Evolutionary conservation across 2,888 invertebrate genomes (phyloP).

Genomic region (Tiliacea aurago): DNA sequence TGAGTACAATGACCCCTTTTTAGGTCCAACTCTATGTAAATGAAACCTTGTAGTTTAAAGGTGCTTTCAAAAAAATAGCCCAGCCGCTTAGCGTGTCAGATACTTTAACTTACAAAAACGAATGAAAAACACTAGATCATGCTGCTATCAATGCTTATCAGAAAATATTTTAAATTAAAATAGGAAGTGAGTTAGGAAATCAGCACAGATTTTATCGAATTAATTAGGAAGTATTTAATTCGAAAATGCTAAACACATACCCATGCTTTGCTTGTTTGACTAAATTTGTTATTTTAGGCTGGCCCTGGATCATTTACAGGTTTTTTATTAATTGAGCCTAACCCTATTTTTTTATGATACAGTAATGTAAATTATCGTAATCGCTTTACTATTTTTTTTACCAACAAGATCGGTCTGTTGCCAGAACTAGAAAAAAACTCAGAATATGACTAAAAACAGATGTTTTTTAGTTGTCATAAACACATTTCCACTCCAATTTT

Average conservation of each 20-base stretch:
- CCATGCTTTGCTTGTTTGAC: conserved; percentile 33
- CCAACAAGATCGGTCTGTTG: too few relatives aligned
- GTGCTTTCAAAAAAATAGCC: neutral
- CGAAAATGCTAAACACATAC: conserved; percentile 1
- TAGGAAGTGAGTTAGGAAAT: neutral
- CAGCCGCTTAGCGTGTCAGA: neutral
- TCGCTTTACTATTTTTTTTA: too few relatives aligned
- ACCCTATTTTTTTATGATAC: neutral
- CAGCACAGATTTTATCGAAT: conserved; percentile 2
- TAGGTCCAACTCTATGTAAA: neutral
- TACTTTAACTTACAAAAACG: neutral
- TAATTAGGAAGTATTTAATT: neutral
- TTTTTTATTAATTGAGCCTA: neutral
- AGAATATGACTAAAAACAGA: neutral
- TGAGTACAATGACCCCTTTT: neutral
- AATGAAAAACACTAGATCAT: conserved; percentile 25
- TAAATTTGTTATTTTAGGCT: neutral
- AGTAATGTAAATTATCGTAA: neutral
- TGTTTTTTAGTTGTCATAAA: neutral
- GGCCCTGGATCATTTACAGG: neutral
- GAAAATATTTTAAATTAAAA: neutral
- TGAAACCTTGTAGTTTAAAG: neutral
- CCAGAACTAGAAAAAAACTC: neutral
- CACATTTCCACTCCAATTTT: neutral
- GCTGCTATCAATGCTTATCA: neutral